These are phyloP conservation scores for Emydocephalus ijimae DNA, from an alignment of 2,113 vertebrate species.

Conservation along the genomic window DNA sequence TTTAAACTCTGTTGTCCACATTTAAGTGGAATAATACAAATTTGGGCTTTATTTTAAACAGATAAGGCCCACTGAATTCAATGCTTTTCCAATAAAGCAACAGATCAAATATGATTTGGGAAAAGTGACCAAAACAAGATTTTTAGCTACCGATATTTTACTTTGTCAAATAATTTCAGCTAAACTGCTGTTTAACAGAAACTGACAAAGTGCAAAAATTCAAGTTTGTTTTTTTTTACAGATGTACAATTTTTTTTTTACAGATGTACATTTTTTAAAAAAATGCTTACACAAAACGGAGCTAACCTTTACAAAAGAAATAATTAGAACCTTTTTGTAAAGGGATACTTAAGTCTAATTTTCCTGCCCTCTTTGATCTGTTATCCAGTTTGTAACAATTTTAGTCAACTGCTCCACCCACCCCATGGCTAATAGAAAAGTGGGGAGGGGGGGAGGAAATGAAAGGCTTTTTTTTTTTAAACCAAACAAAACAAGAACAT, in stretches of 20 bases:
- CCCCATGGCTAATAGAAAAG: slow-evolving; percentile 34
- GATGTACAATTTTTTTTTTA: not conserved
- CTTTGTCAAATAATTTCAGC: slow-evolving; percentile 2
- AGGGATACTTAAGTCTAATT: slow-evolving; percentile 28
- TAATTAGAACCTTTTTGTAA: not conserved
- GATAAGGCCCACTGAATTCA: not conserved
- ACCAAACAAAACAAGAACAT: slow-evolving; percentile 10
- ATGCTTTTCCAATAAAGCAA: not conserved
- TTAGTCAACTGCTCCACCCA: slow-evolving; percentile 60
- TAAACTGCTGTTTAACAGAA: slow-evolving; percentile 24
- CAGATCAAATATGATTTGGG: not conserved
- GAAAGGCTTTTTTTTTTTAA: not conserved
- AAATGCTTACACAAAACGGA: slow-evolving; percentile 15
- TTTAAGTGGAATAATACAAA: not conserved
- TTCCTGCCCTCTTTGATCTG: slow-evolving; percentile 11
- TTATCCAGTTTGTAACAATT: slow-evolving; percentile 39
- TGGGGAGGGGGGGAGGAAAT: not conserved
- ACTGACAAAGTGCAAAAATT: not conserved
- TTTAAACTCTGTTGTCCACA: not conserved
- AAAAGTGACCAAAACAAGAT: not conserved
- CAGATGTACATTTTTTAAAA: not conserved
- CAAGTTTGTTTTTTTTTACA: not conserved
- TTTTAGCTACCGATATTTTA: not conserved
- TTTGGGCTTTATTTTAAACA: not conserved
- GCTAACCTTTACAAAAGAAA: slow-evolving; percentile 22